Evolutionary conservation across 2,888 invertebrate species (phyloP).

Genomic region (Drosophila helvetica): DNA sequence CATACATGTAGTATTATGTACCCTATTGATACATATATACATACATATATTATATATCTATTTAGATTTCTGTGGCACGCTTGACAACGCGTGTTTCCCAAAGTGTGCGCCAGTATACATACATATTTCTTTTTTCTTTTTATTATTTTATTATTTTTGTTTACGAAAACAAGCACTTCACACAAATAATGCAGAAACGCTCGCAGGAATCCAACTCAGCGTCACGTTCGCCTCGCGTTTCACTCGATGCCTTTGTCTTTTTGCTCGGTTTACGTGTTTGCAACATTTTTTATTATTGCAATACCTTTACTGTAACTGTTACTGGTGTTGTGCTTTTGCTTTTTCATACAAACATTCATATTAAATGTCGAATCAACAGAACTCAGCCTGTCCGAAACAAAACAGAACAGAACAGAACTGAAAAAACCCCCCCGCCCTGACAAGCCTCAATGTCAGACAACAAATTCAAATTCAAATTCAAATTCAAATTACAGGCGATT

Average conservation of each 20-base stretch:
- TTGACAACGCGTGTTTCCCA: constrained; percentile 38
- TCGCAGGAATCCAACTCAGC: constrained; percentile 69
- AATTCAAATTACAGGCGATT: constrained; percentile 37
- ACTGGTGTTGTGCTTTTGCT: constrained; percentile 16
- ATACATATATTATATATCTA: constrained; percentile 5
- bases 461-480: constrained; percentile 28
- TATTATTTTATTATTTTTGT: constrained; percentile 37
- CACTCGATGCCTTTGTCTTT: constrained; percentile 39
- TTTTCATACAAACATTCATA: constrained; percentile 37
- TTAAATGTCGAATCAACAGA: constrained; percentile 41
- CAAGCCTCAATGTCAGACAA: constrained; percentile 15
- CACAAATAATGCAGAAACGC: constrained; percentile 35
- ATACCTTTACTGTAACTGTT: constrained; percentile 5
- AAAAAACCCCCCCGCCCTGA: constrained; percentile 3
- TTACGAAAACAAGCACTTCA: constrained; percentile 17
- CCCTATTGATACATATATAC: neutral
- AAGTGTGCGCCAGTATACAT: constrained; percentile 14
- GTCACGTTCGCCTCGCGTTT: constrained; percentile 70
- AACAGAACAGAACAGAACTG: constrained; percentile 3
- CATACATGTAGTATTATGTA: constrained; percentile 16
- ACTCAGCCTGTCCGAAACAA: constrained; percentile 20
- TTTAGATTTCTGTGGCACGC: constrained; percentile 29
- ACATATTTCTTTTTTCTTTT: neutral
- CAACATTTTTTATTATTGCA: constrained; percentile 41
- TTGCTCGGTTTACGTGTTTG: constrained; percentile 54